Percentiles rank a stretch among this genome's conserved stretches.
These are phyloP conservation scores for human DNA, from an alignment of 2,113 vertebrate species.

Conservation along the genomic window DNA sequence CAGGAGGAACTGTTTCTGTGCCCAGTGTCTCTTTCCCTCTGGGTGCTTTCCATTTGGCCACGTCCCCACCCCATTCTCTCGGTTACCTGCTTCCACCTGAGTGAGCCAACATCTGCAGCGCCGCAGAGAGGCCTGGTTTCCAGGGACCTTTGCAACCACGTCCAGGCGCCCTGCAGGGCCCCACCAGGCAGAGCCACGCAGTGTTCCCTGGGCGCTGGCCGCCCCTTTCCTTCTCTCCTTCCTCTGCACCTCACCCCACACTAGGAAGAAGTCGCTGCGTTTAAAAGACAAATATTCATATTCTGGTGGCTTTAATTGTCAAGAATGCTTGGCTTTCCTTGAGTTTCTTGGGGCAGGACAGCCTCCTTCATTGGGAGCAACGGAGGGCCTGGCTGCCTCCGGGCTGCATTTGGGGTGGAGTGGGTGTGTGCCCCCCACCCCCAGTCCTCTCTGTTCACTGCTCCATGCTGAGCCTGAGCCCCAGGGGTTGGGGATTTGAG, in stretches of 20 bases:
- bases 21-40: background rate
- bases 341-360: background rate
- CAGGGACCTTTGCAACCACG: background rate
- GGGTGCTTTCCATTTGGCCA: background rate
- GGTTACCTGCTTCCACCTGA: background rate
- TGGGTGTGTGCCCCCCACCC: background rate
- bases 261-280: fast-evolving
- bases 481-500: background rate
- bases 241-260: background rate
- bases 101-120: background rate
- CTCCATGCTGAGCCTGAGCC: background rate
- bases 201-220: fast-evolving
- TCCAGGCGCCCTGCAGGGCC: background rate
- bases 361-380: background rate
- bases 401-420: fast-evolving
- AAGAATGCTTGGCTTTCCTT: too few species aligned
- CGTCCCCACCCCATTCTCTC: background rate
- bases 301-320: background rate
- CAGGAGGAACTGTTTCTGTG: background rate
- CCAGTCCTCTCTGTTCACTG: background rate
- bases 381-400: background rate
- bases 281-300: fast-evolving
- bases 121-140: background rate
- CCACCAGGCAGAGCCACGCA: fast-evolving
- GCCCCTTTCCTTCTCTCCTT: background rate